phyloP scores from a whole-genome alignment of 2,797 vertebrate species.

The Dromococcyx pavoninus region DNA sequence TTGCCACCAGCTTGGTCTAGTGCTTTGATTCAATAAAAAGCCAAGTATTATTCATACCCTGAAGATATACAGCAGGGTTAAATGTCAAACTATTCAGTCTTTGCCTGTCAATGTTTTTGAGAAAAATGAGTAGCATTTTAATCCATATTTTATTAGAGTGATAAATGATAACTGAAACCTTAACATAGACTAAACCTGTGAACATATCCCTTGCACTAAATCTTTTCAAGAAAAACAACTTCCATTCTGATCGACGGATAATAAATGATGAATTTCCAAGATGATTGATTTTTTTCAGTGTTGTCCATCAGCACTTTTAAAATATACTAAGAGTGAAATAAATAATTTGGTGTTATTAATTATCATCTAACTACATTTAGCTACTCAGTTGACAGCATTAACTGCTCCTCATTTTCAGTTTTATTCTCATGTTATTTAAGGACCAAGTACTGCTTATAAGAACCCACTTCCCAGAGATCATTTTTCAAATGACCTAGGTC shows the following conservation, averaged over 20 bases:
- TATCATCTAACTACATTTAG: slow-evolving; percentile 3
- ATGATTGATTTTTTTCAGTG: not conserved
- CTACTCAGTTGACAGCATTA: not conserved
- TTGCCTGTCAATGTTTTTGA: not conserved
- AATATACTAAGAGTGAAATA: not conserved
- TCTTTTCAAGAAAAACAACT: not conserved
- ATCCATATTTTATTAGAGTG: not conserved
- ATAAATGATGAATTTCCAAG: not conserved
- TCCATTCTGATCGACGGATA: not conserved
- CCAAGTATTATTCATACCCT: not conserved
- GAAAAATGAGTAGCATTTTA: not conserved
- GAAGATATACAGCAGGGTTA: not conserved
- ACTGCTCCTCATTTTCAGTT: not conserved
- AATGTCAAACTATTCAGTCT: not conserved
- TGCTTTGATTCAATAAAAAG: not conserved
- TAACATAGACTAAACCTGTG: not conserved
- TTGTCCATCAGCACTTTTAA: not conserved
- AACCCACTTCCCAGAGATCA: not conserved
- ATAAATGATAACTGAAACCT: not conserved
- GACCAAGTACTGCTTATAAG: not conserved
- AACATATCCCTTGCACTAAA: not conserved
- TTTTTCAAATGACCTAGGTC: not conserved
- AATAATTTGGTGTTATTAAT: not conserved
- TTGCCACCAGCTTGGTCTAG: not conserved
- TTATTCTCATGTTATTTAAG: not conserved